A percentile compares a stretch with the other conserved stretches of the same genome.
These are phyloP conservation scores for Gallinago paraguaiae DNA, from an alignment of 2,113 vertebrate species.

Conservation along the genomic window DNA sequence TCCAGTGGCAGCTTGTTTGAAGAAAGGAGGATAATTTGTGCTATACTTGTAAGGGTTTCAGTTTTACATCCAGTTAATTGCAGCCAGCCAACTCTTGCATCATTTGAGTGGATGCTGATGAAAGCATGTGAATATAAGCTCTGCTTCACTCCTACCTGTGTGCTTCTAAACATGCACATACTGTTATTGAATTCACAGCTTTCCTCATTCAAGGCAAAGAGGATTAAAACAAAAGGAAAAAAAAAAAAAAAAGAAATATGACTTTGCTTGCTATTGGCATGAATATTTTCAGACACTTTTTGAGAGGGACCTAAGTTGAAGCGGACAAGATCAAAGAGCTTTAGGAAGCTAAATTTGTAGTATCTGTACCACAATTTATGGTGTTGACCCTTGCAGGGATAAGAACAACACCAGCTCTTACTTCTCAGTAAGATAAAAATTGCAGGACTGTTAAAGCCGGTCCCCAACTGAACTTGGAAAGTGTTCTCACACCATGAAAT, in stretches of 20 bases:
- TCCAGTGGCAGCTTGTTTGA: neutral
- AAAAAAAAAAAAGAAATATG: neutral
- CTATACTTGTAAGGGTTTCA: neutral
- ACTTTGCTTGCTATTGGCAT: neutral
- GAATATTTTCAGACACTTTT: neutral
- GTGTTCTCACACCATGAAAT: neutral
- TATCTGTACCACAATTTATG: neutral
- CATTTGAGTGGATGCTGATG: neutral
- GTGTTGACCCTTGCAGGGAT: neutral
- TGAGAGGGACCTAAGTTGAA: neutral
- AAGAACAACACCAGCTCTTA: accelerated
- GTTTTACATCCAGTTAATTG: neutral
- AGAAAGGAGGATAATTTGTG: neutral
- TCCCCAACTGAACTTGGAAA: neutral
- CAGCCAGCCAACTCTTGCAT: neutral
- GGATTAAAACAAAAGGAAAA: neutral
- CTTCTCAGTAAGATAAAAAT: neutral
- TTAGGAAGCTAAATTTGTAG: neutral
- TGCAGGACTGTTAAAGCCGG: neutral
- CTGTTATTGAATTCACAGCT: neutral
- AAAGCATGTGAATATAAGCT: neutral
- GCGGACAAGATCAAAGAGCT: neutral
- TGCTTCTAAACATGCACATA: neutral
- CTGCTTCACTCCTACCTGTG: neutral
- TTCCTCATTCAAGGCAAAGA: neutral